Percentiles rank a stretch among this genome's conserved stretches.
phyloP scores from a whole-genome alignment of 1,140 invertebrate species.

The Oscheius sp. region DNA sequence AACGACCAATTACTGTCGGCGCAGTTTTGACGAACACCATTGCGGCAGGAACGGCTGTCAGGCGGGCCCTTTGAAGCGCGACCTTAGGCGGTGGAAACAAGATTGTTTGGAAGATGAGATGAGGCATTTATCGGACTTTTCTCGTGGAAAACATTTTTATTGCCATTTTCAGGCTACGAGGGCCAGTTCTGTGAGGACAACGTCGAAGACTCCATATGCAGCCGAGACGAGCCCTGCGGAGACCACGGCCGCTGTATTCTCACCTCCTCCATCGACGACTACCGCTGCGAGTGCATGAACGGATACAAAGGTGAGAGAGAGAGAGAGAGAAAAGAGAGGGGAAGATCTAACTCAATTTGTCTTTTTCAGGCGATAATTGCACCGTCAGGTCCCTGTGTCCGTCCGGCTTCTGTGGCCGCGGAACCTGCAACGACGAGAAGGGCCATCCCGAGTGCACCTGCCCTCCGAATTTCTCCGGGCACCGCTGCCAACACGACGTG shows the following conservation, averaged over 20 bases:
- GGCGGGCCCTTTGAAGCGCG: too few species aligned
- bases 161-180: background rate
- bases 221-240: background rate
- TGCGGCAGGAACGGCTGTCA: too few species aligned
- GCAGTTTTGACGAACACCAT: too few species aligned
- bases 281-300: background rate
- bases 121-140: too few species aligned
- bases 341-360: too few species aligned
- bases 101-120: too few species aligned
- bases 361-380: conserved; percentile 6
- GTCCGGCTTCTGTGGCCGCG: background rate
- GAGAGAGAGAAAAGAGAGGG: too few species aligned
- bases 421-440: background rate
- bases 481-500: conserved; percentile 80
- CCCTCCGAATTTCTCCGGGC: conserved; percentile 80
- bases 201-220: background rate
- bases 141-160: too few species aligned
- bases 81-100: too few species aligned
- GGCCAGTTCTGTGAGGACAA: background rate
- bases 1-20: too few species aligned
- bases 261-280: background rate
- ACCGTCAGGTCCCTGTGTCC: background rate
- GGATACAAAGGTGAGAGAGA: background rate
- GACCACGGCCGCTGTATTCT: background rate
- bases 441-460: conserved; percentile 60